Evolutionary conservation across 2,113 vertebrate genomes (phyloP), one percentile per base, ranked within the genome.

Genomic region (Eublepharis macularius): DNA sequence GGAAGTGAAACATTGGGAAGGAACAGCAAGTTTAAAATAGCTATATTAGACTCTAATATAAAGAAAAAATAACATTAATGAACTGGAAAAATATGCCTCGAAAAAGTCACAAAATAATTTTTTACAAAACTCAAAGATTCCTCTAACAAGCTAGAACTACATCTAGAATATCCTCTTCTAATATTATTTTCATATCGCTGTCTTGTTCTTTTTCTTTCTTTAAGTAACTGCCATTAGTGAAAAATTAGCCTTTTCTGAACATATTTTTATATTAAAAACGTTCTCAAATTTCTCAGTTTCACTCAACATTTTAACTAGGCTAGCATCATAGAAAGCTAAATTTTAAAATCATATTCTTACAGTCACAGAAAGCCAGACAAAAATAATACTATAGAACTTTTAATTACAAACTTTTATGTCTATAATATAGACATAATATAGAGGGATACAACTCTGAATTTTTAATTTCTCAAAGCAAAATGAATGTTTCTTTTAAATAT

Each of bases 1-100:
- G 69, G 34, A 83, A 87, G 17, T 21, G 57, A 87, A 70, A 8
- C 73, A 14, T 66, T 49, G 14, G 74, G 69, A 60, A 88, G 83
- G 78, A 57, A 89, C 21, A 77, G 1, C 45, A 87, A 0, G 63
- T 34, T 87, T 92, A 74, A 87, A 78, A 88, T 0, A 24, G 2
- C 26, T 87, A 2, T 32, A 47, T 82, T 34, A 34, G 2, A 0
- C 57, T 76, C 45, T 9, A 87, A 5, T 88, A 74, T 0, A 0
- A 45, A 86, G 83, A 66, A 78, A 70, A 78, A 13, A 36, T 8
- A 51, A 82, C 63, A 13, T 75, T 81, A 69, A 57, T n/a, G 6
- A 63, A 32, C 39, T 57, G 16, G 36, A 32, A 47, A 39, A 9
- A 43, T 68, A 63, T 51, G 24, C 6, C 14, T 26, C 66, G 75